These are phyloP conservation scores for Ylistrum balloti DNA, from an alignment of 1,140 invertebrate genomes.

Conservation along the genomic window DNA sequence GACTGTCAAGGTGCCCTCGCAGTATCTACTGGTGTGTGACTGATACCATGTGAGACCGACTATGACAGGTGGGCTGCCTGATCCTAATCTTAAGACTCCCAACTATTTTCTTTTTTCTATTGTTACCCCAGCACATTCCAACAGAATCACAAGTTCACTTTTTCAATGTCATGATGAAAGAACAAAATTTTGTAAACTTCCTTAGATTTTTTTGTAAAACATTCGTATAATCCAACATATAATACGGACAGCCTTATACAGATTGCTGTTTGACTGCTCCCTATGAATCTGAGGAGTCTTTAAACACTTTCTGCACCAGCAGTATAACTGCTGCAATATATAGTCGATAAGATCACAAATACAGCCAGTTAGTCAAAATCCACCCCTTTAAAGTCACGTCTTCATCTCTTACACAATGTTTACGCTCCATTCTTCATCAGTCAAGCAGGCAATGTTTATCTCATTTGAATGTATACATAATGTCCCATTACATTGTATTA, in stretches of 20 bases:
- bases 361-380: no score
- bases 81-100: not conserved
- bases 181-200: not conserved
- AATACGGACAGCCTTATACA: no score
- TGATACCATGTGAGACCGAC: not conserved
- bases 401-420: not conserved
- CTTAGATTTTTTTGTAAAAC: not conserved
- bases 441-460: not conserved
- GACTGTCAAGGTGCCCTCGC: not conserved
- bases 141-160: not conserved
- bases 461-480: not conserved
- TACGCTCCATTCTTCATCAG: not conserved
- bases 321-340: no score
- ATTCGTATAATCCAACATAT: not conserved
- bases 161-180: not conserved
- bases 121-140: not conserved
- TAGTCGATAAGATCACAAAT: no score
- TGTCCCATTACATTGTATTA: not conserved
- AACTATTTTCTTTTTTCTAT: not conserved
- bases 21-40: not conserved
- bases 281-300: no score
- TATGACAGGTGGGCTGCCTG: not conserved
- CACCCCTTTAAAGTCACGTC: not conserved
- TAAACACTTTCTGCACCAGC: no score
- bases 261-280: no score